Percentiles rank a stretch among this genome's conserved stretches.
These are phyloP conservation scores for Zonotrichia albicollis DNA, from an alignment of 2,797 vertebrate genomes.

Conservation along the genomic window DNA sequence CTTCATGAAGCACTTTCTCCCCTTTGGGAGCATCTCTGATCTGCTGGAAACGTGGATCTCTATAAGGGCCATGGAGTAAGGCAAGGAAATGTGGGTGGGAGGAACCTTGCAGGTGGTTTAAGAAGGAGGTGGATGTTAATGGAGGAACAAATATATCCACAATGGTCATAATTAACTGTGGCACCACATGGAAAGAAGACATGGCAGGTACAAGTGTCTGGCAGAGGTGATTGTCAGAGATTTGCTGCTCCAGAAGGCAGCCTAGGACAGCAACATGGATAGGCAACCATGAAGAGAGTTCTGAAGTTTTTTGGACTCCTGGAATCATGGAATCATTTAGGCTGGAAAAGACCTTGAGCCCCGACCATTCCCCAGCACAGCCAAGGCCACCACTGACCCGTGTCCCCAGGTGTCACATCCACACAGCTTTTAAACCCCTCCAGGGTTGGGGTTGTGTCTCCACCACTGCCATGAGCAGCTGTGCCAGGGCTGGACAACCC, in stretches of 20 bases:
- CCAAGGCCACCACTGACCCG: background rate
- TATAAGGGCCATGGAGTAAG: accelerated
- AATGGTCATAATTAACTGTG: background rate
- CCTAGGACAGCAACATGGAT: background rate
- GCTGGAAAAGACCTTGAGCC: background rate
- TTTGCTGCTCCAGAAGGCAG: background rate
- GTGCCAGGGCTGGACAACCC: background rate
- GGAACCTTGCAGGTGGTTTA: accelerated
- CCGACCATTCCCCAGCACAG: too few relatives aligned
- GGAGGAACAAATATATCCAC: background rate
- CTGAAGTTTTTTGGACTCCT: background rate
- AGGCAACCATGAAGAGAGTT: background rate
- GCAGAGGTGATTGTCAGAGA: background rate
- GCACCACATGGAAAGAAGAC: too few relatives aligned
- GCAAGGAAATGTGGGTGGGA: background rate
- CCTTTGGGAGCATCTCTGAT: background rate
- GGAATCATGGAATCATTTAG: background rate
- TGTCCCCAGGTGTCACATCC: accelerated
- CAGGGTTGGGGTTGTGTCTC: background rate
- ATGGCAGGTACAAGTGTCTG: too few relatives aligned
- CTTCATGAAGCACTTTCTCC: accelerated
- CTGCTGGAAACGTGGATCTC: background rate
- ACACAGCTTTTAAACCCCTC: accelerated
- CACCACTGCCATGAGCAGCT: background rate
- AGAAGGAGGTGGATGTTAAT: background rate